Percentiles rank a stretch among this genome's conserved stretches.
Evolutionary conservation across 2,797 vertebrate species (phyloP).

Genomic region (Hemitrygon akajei): DNA sequence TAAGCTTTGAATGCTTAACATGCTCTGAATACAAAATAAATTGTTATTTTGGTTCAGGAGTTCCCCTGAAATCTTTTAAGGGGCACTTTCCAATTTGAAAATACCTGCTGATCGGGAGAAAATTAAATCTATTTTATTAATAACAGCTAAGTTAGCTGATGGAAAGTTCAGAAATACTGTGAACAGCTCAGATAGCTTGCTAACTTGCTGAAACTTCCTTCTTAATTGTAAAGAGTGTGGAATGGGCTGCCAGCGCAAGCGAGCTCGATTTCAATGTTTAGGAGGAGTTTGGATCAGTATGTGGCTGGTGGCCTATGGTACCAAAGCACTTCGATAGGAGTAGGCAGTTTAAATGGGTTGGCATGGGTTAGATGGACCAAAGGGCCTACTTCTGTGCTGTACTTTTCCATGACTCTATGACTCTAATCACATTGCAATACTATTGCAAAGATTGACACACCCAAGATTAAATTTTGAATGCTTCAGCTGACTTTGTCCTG

Average conservation of each 20-base stretch:
- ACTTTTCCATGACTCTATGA: too few species aligned
- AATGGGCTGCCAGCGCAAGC: too few species aligned
- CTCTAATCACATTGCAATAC: not conserved
- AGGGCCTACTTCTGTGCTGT: too few species aligned
- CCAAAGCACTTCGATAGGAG: too few species aligned
- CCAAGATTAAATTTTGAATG: not conserved
- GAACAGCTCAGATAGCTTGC: not conserved
- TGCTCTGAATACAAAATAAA: not conserved
- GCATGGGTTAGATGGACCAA: too few species aligned
- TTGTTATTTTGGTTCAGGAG: not conserved
- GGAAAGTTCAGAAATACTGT: not conserved
- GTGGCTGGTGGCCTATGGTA: too few species aligned
- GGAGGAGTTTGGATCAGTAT: too few species aligned
- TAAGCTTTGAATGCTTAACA: not conserved
- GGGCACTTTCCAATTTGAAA: not conserved
- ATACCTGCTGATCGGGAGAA: not conserved
- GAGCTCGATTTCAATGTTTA: too few species aligned
- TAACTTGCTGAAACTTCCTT: not conserved
- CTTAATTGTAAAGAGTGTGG: not conserved
- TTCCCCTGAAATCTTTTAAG: not conserved
- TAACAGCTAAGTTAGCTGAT: not conserved
- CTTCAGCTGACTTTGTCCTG: not conserved
- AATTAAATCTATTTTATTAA: not conserved
- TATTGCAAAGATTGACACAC: not conserved
- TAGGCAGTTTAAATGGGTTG: too few species aligned